phyloP scores from a whole-genome alignment of 2,797 vertebrate genomes.

The Chrosomus eos region DNA sequence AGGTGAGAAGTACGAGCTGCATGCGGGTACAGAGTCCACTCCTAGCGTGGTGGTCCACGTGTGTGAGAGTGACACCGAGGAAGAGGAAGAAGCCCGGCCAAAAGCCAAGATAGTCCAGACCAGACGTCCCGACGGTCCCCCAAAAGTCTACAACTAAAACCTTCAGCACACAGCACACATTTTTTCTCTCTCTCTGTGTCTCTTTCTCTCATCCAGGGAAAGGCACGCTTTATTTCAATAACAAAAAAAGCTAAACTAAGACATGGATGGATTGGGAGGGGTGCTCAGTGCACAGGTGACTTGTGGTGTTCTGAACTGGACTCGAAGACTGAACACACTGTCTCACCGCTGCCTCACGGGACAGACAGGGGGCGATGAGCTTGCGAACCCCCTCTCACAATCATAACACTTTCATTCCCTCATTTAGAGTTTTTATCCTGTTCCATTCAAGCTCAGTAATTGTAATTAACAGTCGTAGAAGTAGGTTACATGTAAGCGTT shows the following conservation, averaged over 20 bases:
- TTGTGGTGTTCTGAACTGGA: slow-evolving; percentile 46
- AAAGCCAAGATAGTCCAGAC: slow-evolving; percentile 95
- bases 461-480: slow-evolving; percentile 50
- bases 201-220: slow-evolving; percentile 75
- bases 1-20: slow-evolving; percentile 98
- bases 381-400: slow-evolving; percentile 14
- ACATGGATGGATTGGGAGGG: slow-evolving; percentile 64
- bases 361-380: slow-evolving; percentile 53
- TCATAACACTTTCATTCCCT: slow-evolving; percentile 44
- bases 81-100: slow-evolving; percentile 87
- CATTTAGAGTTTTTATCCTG: slow-evolving; percentile 46
- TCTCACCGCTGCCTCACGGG: slow-evolving; percentile 58
- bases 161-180: slow-evolving; percentile 69
- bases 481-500: slow-evolving; percentile 46
- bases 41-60: slow-evolving; percentile 98
- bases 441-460: slow-evolving; percentile 42
- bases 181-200: slow-evolving; percentile 71
- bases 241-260: slow-evolving; percentile 74
- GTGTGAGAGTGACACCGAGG: slow-evolving; percentile 91
- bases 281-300: slow-evolving; percentile 64
- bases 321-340: slow-evolving; percentile 47
- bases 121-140: slow-evolving; percentile 85
- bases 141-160: slow-evolving; percentile 79
- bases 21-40: slow-evolving; percentile 95
- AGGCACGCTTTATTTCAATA: slow-evolving; percentile 82